Conservation (phyloP, 2,113 vertebrate species). For the Saccopteryx bilineata region DNA sequence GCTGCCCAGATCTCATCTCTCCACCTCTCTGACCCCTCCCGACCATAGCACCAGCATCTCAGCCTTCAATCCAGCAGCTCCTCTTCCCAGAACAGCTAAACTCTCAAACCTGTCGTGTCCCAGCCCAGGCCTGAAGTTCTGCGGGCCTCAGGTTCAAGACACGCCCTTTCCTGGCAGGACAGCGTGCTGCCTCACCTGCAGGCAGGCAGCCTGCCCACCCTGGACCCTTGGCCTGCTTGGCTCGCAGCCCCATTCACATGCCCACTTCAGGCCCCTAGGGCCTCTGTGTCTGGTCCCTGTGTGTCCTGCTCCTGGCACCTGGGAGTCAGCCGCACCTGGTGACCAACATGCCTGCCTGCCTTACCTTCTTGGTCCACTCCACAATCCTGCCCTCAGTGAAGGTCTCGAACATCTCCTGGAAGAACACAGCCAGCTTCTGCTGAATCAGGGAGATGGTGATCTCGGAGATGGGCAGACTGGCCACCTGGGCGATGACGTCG, state of each 20-base stretch:
- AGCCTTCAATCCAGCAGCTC: neutral
- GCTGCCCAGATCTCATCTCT: neutral
- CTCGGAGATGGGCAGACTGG: conserved; percentile 86
- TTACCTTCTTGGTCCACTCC: conserved; percentile 97
- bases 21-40: rapidly evolving
- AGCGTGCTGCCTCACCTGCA: neutral
- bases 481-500: conserved; percentile 94
- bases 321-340: neutral
- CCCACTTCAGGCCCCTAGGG: rapidly evolving
- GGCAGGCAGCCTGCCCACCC: neutral
- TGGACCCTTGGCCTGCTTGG: rapidly evolving
- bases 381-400: conserved; percentile 89
- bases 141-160: rapidly evolving
- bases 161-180: neutral
- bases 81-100: too few relatives aligned
- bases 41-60: neutral
- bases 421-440: conserved; percentile 90
- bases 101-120: rapidly evolving
- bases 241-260: rapidly evolving
- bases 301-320: neutral
- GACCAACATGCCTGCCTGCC: rapidly evolving
- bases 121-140: neutral
- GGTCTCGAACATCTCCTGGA: conserved; percentile 89
- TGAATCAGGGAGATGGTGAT: conserved; percentile 92
- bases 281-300: rapidly evolving